Evolutionary conservation across 1,140 invertebrate species (phyloP).

Genomic region (Hestina assimilis): DNA sequence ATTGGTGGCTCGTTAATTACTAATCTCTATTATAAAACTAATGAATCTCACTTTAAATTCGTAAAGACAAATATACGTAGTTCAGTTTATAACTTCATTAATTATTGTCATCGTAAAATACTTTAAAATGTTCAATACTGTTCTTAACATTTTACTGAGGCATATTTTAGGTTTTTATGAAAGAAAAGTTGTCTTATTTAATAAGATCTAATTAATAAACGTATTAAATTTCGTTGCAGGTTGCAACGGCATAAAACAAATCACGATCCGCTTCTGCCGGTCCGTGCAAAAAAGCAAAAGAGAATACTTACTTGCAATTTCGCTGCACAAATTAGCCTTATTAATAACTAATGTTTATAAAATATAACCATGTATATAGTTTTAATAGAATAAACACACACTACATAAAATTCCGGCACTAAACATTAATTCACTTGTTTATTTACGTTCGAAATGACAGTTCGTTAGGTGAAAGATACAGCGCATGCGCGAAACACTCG

Average conservation of each 20-base stretch:
- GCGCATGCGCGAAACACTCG: constrained; percentile 56
- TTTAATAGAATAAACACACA: constrained; percentile 30
- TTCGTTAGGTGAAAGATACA: constrained; percentile 31
- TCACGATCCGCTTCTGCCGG: constrained; percentile 34
- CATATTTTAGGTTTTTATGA: neutral
- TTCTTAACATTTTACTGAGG: neutral
- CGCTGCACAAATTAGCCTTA: constrained; percentile 54
- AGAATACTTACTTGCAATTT: constrained; percentile 60
- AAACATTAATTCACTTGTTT: constrained; percentile 65
- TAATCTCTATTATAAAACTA: too few species aligned
- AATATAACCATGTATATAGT: constrained; percentile 15
- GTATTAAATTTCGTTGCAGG: constrained; percentile 13
- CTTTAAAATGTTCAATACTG: neutral
- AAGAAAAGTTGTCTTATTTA: neutral
- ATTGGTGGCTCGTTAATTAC: too few species aligned
- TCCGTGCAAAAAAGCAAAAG: constrained; percentile 56
- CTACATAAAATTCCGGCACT: constrained; percentile 40
- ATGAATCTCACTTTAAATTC: too few species aligned
- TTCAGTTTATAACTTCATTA: too few species aligned
- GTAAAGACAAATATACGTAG: too few species aligned
- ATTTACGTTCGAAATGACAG: constrained; percentile 71
- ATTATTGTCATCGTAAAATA: too few species aligned
- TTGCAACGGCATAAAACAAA: constrained; percentile 25
- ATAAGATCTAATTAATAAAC: constrained; percentile 8
- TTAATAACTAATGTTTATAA: constrained; percentile 21